phyloP scores from a whole-genome alignment of 2,888 invertebrate genomes.

The Myopa testacea region DNA sequence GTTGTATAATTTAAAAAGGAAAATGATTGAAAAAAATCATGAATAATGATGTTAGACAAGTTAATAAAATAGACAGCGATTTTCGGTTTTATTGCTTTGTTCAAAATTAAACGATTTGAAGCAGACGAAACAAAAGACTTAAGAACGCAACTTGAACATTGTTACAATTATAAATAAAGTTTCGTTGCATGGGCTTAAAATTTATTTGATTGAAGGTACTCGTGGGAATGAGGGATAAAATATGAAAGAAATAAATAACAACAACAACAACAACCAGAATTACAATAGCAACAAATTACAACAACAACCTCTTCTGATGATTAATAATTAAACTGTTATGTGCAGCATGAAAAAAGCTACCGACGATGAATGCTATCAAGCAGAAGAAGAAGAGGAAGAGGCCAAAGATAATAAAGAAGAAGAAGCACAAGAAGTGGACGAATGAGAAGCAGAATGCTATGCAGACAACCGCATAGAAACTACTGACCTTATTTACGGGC shows the following conservation, averaged over 20 bases:
- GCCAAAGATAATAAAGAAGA: no score
- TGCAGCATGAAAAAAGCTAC: no score
- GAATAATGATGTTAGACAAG: no score
- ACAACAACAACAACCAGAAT: background rate
- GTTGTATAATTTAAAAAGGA: background rate
- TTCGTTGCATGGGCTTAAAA: background rate
- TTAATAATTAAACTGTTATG: background rate
- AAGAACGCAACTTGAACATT: constrained; percentile 51
- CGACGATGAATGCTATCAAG: no score
- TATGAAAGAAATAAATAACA: background rate
- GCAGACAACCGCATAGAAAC: background rate
- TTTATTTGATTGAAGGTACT: background rate
- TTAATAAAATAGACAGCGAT: background rate
- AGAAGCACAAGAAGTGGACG: background rate
- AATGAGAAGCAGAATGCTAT: background rate
- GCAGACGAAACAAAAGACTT: constrained; percentile 52
- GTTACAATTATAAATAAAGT: constrained; percentile 37
- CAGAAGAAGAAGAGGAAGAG: no score
- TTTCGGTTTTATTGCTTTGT: constrained; percentile 1
- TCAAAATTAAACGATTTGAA: background rate
- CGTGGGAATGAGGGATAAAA: background rate
- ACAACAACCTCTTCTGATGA: constrained; percentile 27
- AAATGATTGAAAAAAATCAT: background rate
- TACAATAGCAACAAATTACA: constrained; percentile 14
- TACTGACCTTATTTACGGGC: constrained; percentile 43